These are phyloP conservation scores for Eriosoma lanigerum DNA, from an alignment of 1,140 invertebrate species.

Conservation along the genomic window DNA sequence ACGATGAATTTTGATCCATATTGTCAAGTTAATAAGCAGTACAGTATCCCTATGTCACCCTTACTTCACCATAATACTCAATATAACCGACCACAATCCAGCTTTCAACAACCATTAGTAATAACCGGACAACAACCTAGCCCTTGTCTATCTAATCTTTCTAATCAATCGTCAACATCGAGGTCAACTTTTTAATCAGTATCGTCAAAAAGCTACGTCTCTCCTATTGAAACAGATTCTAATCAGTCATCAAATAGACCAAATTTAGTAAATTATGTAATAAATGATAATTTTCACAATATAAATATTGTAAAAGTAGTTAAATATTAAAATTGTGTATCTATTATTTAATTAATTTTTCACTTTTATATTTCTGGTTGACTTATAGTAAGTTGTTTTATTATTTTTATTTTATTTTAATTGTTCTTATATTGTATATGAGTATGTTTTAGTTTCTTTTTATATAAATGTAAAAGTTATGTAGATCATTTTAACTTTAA, in stretches of 20 bases:
- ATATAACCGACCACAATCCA: background rate
- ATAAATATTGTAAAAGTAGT: background rate
- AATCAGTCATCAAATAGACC: background rate
- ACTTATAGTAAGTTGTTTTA: background rate
- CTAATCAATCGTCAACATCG: background rate
- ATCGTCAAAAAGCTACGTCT: background rate
- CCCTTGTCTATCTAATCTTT: background rate
- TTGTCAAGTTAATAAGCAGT: slow-evolving; percentile 8
- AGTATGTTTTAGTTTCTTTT: background rate
- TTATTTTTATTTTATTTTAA: background rate
- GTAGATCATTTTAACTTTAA: background rate
- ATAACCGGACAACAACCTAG: background rate
- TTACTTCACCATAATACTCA: background rate
- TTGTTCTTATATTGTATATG: background rate
- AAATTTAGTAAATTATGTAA: background rate
- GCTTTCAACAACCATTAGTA: slow-evolving; percentile 1
- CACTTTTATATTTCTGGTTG: background rate
- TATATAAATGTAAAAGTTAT: background rate
- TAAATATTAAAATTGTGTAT: slow-evolving; percentile 3
- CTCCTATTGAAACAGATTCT: background rate
- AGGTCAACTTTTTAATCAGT: background rate
- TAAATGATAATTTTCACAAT: background rate
- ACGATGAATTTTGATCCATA: slow-evolving; percentile 4
- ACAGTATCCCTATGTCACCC: background rate
- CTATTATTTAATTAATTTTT: background rate